phyloP scores from a whole-genome alignment of 2,113 vertebrate genomes.

The Sardina pilchardus region DNA sequence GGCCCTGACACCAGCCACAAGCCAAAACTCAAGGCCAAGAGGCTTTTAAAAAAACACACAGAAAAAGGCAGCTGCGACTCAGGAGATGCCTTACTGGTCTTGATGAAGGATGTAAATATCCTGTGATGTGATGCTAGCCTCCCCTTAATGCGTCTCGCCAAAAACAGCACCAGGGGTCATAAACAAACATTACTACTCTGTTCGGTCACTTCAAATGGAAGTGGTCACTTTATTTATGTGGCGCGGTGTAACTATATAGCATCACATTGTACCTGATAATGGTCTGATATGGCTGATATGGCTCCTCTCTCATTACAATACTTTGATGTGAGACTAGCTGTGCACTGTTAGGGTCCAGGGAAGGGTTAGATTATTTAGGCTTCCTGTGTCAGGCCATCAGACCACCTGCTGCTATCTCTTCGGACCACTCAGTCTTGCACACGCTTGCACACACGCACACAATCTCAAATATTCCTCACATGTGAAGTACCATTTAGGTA shows the following conservation, averaged over 20 bases:
- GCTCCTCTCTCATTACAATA: not conserved
- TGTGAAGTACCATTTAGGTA: not conserved
- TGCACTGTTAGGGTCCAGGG: not conserved
- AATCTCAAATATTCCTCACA: not conserved
- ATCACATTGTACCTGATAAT: not conserved
- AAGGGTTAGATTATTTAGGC: not conserved
- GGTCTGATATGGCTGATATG: not conserved
- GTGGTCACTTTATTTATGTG: not conserved
- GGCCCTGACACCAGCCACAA: constrained; percentile 37
- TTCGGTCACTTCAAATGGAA: not conserved
- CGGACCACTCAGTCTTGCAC: not conserved
- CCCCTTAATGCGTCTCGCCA: not conserved
- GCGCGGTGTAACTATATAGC: not conserved
- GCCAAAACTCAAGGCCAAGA: not conserved
- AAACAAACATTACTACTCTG: not conserved
- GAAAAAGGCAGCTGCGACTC: not conserved
- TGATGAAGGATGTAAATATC: not conserved
- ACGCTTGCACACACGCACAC: not conserved
- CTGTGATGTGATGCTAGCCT: not conserved
- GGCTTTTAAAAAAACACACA: not conserved
- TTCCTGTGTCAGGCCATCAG: not conserved
- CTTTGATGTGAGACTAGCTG: not conserved
- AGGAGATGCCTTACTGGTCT: not conserved
- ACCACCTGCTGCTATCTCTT: constrained; percentile 36
- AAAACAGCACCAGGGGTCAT: not conserved